phyloP scores from a whole-genome alignment of 2,797 vertebrate species.

The Syngnathus acus region DNA sequence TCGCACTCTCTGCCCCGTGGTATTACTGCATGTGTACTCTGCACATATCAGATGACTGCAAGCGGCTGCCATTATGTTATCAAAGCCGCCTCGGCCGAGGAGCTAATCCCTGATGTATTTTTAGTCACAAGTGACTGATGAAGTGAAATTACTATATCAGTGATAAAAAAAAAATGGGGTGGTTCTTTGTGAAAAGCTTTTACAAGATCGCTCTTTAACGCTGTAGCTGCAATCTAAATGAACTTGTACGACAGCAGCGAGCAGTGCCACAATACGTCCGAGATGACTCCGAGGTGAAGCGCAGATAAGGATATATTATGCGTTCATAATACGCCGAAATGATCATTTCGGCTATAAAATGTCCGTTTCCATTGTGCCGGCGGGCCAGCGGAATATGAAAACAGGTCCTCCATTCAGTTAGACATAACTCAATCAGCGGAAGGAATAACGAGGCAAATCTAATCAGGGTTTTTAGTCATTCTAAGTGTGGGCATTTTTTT shows the following conservation, averaged over 20 bases:
- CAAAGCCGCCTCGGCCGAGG: slow-evolving; percentile 65
- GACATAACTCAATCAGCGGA: slow-evolving; percentile 17
- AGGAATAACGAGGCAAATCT: slow-evolving; percentile 14
- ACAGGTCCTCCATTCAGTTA: slow-evolving; percentile 15
- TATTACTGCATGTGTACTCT: slow-evolving; percentile 48
- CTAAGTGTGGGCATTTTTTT: slow-evolving; percentile 1
- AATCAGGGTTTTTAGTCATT: slow-evolving; percentile 15
- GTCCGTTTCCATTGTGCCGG: slow-evolving; percentile 20
- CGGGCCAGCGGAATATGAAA: slow-evolving; percentile 26
- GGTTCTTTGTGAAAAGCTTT: slow-evolving; percentile 59
- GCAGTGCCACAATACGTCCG: slow-evolving; percentile 41
- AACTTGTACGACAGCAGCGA: slow-evolving; percentile 44
- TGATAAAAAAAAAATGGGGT: slow-evolving; percentile 35
- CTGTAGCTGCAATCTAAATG: slow-evolving; percentile 43
- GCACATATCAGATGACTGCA: slow-evolving; percentile 61
- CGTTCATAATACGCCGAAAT: slow-evolving; percentile 42
- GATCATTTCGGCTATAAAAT: slow-evolving; percentile 32
- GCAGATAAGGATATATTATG: slow-evolving; percentile 49
- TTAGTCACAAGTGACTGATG: slow-evolving; percentile 73
- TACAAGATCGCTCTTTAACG: slow-evolving; percentile 57
- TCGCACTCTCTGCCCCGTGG: slow-evolving; percentile 50
- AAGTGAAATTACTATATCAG: slow-evolving; percentile 72
- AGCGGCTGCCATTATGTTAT: slow-evolving; percentile 67
- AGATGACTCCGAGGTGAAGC: slow-evolving; percentile 34
- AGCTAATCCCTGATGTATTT: slow-evolving; percentile 71